A percentile compares a stretch with the other conserved stretches of the same genome.
Conservation (phyloP, 2,797 vertebrate genomes). For the Bufotes viridis region DNA sequence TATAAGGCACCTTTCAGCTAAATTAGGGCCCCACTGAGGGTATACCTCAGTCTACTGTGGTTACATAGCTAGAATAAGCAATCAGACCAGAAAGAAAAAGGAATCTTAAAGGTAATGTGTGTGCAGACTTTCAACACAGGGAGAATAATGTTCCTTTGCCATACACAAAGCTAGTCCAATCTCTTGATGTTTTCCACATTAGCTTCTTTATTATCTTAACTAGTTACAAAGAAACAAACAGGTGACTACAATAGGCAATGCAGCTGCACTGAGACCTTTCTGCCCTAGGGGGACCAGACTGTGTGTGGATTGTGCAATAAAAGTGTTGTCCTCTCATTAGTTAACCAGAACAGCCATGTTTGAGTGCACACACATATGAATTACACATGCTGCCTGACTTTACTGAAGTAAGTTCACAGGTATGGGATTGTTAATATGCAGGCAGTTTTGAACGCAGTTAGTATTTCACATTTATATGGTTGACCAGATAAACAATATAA, state of each 20-base stretch:
- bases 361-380: conserved; percentile 22
- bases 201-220: background rate
- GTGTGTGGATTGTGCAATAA: conserved; percentile 12
- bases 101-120: conserved; percentile 2
- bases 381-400: conserved; percentile 15
- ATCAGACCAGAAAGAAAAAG: background rate
- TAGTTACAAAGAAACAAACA: conserved; percentile 3
- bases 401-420: conserved; percentile 11
- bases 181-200: background rate
- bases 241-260: conserved; percentile 18
- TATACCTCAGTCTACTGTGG: conserved; percentile 33
- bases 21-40: conserved; percentile 53
- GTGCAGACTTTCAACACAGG: background rate
- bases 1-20: conserved; percentile 56
- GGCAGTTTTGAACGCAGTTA: background rate
- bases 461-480: conserved; percentile 28
- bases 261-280: background rate
- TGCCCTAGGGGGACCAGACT: conserved; percentile 19
- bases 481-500: conserved; percentile 22
- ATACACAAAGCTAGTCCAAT: background rate
- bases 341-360: conserved; percentile 26
- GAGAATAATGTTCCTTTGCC: background rate
- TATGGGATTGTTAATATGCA: conserved; percentile 25
- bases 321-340: conserved; percentile 30
- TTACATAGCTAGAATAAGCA: conserved; percentile 13